phyloP scores from a whole-genome alignment of 2,888 invertebrate species.

The Stegana nigrithorax region DNA sequence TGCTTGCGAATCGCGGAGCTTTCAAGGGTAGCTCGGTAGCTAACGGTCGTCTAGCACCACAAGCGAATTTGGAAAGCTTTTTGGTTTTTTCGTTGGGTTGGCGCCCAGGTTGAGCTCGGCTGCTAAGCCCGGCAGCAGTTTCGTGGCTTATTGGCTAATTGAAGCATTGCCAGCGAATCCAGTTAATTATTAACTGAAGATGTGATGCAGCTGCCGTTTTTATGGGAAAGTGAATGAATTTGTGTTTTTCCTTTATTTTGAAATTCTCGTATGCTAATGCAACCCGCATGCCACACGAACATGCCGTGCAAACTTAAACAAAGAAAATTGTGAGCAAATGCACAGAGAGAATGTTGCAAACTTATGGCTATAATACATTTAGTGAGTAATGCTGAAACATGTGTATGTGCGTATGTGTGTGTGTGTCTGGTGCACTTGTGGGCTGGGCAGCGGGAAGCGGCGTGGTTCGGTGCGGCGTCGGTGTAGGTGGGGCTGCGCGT shows the following conservation, averaged over 20 bases:
- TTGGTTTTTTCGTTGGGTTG: slow-evolving; percentile 9
- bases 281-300: too few species aligned
- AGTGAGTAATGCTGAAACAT: too few species aligned
- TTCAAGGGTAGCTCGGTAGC: slow-evolving; percentile 46
- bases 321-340: too few species aligned
- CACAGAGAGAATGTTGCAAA: too few species aligned
- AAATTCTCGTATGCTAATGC: neutral
- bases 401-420: too few species aligned
- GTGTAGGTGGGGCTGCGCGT: too few species aligned
- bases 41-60: slow-evolving; percentile 18
- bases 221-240: neutral
- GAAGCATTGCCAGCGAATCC: neutral
- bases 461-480: too few species aligned
- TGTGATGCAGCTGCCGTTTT: slow-evolving; percentile 45
- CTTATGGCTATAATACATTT: too few species aligned
- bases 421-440: too few species aligned
- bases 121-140: too few species aligned
- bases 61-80: slow-evolving; percentile 16
- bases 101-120: neutral
- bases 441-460: too few species aligned
- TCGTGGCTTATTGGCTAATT: neutral
- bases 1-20: slow-evolving; percentile 36
- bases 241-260: neutral
- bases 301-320: too few species aligned
- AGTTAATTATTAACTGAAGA: slow-evolving; percentile 1